These are phyloP conservation scores for Pseudeuparius sepicola DNA, from an alignment of 2,888 invertebrate species.

Conservation along the genomic window DNA sequence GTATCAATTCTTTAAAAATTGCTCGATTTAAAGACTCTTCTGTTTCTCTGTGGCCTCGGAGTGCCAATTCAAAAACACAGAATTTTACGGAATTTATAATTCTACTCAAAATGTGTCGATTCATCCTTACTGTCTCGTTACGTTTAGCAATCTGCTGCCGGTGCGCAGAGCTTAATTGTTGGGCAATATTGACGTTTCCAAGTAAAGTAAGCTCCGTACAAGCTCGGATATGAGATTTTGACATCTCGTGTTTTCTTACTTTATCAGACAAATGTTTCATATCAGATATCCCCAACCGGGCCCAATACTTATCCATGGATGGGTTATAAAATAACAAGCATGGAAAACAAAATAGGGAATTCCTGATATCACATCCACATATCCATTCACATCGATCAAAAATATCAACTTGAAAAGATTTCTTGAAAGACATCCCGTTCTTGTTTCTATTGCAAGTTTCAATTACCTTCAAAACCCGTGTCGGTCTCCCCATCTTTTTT, in stretches of 20 bases:
- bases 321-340: not conserved
- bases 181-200: slow-evolving; percentile 13
- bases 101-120: slow-evolving; percentile 15
- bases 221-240: not conserved
- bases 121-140: slow-evolving; percentile 15
- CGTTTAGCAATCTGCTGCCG: slow-evolving; percentile 10
- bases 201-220: slow-evolving; percentile 1
- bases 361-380: slow-evolving; percentile 1
- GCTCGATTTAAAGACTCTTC: not conserved
- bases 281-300: not conserved
- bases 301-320: slow-evolving; percentile 3
- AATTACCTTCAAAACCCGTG: not conserved
- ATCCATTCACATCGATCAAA: not conserved
- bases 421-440: no score
- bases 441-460: not conserved
- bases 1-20: slow-evolving; percentile 6
- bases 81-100: slow-evolving; percentile 16
- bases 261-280: not conserved
- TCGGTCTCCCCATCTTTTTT: not conserved
- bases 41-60: slow-evolving; percentile 12
- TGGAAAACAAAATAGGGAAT: slow-evolving; percentile 1
- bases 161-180: slow-evolving; percentile 12
- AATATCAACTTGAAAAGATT: no score
- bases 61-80: slow-evolving; percentile 17
- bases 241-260: slow-evolving; percentile 2